Evolutionary conservation across 2,113 vertebrate species (phyloP).

Genomic region (Fregetta grallaria): DNA sequence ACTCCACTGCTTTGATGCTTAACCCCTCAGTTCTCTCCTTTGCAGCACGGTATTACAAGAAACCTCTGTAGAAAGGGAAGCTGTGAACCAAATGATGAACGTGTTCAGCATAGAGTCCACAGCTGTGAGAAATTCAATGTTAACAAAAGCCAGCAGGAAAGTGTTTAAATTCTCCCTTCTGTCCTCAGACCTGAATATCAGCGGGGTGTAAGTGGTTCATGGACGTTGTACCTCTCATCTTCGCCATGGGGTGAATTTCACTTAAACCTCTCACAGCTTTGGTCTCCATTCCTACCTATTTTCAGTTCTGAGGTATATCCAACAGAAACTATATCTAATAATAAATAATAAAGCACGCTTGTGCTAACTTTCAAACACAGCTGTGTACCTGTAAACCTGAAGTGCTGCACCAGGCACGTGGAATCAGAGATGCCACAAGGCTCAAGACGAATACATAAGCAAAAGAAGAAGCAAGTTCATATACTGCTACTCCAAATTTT

Average conservation of each 20-base stretch:
- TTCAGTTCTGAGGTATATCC: neutral
- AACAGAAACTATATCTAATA: neutral
- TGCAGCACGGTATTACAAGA: neutral
- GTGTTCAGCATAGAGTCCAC: neutral
- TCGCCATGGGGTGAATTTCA: conserved; percentile 1
- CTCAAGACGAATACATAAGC: neutral
- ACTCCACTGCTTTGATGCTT: conserved; percentile 2
- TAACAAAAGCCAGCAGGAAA: conserved; percentile 43
- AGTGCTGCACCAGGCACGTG: neutral
- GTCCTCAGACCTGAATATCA: conserved; percentile 29
- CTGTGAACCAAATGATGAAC: conserved; percentile 44
- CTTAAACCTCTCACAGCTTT: conserved; percentile 12
- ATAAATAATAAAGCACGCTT: neutral
- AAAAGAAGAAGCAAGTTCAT: neutral
- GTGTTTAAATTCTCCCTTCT: conserved; percentile 42
- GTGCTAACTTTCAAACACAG: neutral
- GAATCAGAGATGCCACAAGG: neutral
- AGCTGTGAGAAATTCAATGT: conserved; percentile 3
- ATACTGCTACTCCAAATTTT: neutral
- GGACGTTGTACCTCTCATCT: neutral
- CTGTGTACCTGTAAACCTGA: neutral
- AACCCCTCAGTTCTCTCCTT: neutral
- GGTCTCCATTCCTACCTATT: conserved; percentile 12
- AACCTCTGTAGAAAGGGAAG: conserved; percentile 12
- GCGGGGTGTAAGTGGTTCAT: conserved; percentile 5